Percentiles rank a stretch among this genome's conserved stretches.
These are phyloP conservation scores for Teleogryllus oceanicus DNA, from an alignment of 2,888 invertebrate genomes.

Conservation along the genomic window DNA sequence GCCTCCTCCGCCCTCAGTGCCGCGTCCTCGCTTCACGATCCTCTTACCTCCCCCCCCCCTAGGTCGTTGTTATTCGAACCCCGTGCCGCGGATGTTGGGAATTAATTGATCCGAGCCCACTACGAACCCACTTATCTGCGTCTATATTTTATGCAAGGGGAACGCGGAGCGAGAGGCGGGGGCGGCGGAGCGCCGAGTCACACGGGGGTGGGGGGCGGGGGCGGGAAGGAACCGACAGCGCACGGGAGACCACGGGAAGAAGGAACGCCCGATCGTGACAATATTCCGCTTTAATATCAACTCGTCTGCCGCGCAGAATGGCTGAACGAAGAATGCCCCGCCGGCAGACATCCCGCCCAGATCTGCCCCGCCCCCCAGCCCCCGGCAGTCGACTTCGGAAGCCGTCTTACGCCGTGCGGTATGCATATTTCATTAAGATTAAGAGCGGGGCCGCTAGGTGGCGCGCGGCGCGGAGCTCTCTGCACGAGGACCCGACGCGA, in stretches of 20 bases:
- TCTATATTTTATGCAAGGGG: constrained; percentile 18
- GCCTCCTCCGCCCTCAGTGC: background rate
- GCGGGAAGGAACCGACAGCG: background rate
- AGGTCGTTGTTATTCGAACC: constrained; percentile 18
- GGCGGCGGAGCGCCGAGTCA: background rate
- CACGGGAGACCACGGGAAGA: background rate
- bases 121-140: background rate
- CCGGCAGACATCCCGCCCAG: background rate
- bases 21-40: background rate
- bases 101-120: constrained; percentile 10
- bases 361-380: background rate
- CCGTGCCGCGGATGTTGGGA: constrained; percentile 1
- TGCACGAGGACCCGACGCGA: background rate
- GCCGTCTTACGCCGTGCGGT: constrained; percentile 1
- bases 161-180: background rate
- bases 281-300: constrained; percentile 9
- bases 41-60: background rate
- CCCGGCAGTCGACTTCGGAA: background rate
- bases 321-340: background rate
- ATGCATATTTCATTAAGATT: constrained; percentile 18
- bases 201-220: background rate
- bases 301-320: background rate
- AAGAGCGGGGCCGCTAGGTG: background rate
- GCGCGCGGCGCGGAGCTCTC: background rate
- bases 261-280: background rate